Conservation (phyloP, 2,797 vertebrate genomes). For the Dryobates pubescens region DNA sequence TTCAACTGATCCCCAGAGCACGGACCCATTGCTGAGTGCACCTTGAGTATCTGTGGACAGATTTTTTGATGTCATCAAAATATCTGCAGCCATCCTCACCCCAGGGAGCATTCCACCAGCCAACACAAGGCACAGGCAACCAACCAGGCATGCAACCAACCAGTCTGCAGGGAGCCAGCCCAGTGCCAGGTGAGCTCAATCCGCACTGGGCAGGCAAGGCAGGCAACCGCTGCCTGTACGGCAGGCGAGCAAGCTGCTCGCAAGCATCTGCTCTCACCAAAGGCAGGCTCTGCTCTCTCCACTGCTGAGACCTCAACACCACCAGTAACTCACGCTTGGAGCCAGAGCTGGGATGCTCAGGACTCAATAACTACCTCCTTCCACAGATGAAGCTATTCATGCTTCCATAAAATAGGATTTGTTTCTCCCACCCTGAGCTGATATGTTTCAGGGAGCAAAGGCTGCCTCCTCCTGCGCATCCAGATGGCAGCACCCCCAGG, state of each 20-base stretch:
- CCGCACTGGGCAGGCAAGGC: not conserved
- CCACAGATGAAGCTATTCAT: accelerated
- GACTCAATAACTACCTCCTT: not conserved
- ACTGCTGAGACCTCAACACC: accelerated
- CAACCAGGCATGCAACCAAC: not conserved
- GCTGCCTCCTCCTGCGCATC: not conserved
- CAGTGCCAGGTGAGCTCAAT: not conserved
- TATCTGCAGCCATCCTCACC: not conserved
- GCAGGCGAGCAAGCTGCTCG: accelerated
- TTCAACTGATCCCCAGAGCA: not conserved
- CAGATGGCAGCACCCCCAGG: slow-evolving; percentile 37
- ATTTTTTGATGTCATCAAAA: not conserved
- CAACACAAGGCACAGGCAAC: not conserved
- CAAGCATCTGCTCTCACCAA: not conserved
- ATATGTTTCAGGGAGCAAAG: not conserved
- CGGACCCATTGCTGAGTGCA: accelerated
- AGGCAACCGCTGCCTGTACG: not conserved
- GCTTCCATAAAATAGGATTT: not conserved
- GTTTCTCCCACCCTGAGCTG: not conserved
- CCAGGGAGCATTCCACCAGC: not conserved
- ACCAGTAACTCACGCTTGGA: accelerated
- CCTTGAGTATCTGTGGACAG: not conserved
- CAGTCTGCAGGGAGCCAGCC: not conserved
- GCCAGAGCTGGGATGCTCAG: not conserved
- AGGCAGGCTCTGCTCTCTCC: not conserved